Evolutionary conservation across 53 echinoderm and acorn worm species (phyloP).

Genomic region (Echinarachnius parma): DNA sequence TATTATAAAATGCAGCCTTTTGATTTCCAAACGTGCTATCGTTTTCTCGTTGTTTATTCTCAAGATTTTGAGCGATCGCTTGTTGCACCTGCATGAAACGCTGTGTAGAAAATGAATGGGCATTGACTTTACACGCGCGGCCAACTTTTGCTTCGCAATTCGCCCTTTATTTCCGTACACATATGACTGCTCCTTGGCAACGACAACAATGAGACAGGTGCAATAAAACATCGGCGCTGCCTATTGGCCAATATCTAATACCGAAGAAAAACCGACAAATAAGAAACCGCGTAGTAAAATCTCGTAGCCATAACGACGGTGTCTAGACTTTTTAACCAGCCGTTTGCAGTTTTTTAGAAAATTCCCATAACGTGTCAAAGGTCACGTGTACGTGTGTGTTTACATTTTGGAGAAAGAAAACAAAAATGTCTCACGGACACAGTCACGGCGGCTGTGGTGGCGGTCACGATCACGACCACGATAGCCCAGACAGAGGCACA

Average conservation of each 20-base stretch:
- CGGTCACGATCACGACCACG: slow-evolving; percentile 66
- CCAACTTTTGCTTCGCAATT: not conserved
- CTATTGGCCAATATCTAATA: slow-evolving; percentile 2
- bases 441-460: slow-evolving; percentile 81
- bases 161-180: slow-evolving; percentile 36
- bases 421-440: slow-evolving; percentile 71
- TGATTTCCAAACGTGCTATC: too few species aligned
- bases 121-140: not conserved
- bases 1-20: too few species aligned
- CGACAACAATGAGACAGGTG: slow-evolving; percentile 1
- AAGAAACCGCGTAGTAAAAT: not conserved
- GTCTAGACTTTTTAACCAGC: not conserved
- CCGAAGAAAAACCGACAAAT: slow-evolving; percentile 8
- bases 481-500: slow-evolving; percentile 78
- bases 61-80: too few species aligned
- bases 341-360: slow-evolving; percentile 1
- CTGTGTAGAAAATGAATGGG: too few species aligned
- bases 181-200: slow-evolving; percentile 32
- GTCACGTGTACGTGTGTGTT: too few species aligned
- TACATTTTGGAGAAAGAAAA: not conserved
- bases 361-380: slow-evolving; percentile 3
- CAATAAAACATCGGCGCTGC: not conserved
- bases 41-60: too few species aligned
- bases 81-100: too few species aligned
- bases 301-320: slow-evolving; percentile 22